Conservation (phyloP, 2,888 invertebrate species). For the Tiliacea citrago region DNA sequence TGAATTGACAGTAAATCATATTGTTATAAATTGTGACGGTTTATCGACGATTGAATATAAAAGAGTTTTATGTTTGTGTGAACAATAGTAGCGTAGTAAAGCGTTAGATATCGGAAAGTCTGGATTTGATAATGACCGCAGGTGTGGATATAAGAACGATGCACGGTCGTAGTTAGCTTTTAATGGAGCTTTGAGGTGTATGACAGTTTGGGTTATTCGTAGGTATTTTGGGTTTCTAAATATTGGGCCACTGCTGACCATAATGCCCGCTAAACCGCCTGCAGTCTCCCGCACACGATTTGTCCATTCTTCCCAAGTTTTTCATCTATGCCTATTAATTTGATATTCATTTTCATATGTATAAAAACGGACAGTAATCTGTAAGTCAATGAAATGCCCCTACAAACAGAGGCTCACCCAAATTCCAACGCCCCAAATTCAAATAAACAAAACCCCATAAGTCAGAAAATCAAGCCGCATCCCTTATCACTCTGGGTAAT, state of each 20-base stretch:
- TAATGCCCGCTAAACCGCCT: not conserved
- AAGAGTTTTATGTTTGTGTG: slow-evolving; percentile 43
- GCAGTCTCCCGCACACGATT: not conserved
- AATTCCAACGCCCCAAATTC: slow-evolving; percentile 5
- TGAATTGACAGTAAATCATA: slow-evolving; percentile 51
- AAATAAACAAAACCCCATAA: slow-evolving; percentile 33
- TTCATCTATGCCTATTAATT: not conserved
- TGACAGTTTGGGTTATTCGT: not conserved
- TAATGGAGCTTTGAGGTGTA: slow-evolving; percentile 4
- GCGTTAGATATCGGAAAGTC: not conserved
- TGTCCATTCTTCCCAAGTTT: not conserved
- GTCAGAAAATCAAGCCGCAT: slow-evolving; percentile 46
- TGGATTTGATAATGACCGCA: slow-evolving; percentile 31
- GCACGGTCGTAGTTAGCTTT: not conserved
- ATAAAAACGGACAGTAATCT: not conserved
- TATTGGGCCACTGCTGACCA: not conserved
- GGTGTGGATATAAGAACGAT: slow-evolving; percentile 14
- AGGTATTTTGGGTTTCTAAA: not conserved
- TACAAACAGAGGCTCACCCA: not conserved
- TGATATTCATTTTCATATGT: no score
- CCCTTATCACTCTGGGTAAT: slow-evolving; percentile 52
- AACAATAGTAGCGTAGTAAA: slow-evolving; percentile 9
- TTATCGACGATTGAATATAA: slow-evolving; percentile 49
- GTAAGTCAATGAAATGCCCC: not conserved
- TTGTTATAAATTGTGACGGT: slow-evolving; percentile 51